A percentile compares a stretch with the other conserved stretches of the same genome.
These are phyloP conservation scores for Azorinus chamasolen DNA, from an alignment of 2,888 invertebrate species.

Conservation along the genomic window DNA sequence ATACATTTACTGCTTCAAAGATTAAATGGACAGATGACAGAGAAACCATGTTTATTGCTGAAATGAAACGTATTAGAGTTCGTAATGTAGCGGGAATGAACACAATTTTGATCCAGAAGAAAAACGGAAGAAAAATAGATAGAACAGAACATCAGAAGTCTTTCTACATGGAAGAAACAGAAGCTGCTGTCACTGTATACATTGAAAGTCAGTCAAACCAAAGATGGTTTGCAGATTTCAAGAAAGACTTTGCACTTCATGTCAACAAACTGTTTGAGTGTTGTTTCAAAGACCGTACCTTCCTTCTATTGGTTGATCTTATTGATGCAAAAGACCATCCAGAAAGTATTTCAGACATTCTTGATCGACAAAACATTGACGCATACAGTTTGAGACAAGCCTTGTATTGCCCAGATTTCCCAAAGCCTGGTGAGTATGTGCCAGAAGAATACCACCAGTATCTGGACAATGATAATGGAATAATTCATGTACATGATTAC, in stretches of 20 bases:
- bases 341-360: slow-evolving; percentile 10
- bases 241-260: background rate
- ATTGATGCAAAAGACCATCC: background rate
- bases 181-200: too few relatives aligned
- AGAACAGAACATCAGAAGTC: too few relatives aligned
- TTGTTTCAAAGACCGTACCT: slow-evolving; percentile 6
- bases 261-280: background rate
- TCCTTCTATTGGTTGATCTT: slow-evolving; percentile 13
- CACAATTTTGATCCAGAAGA: slow-evolving; percentile 10
- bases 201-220: too few relatives aligned
- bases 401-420: slow-evolving; percentile 13
- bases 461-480: slow-evolving; percentile 54
- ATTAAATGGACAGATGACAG: background rate
- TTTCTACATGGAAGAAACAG: too few relatives aligned
- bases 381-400: slow-evolving; percentile 6
- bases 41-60: background rate
- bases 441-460: slow-evolving; percentile 51
- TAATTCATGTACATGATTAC: slow-evolving; percentile 46
- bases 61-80: background rate
- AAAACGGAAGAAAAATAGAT: too few relatives aligned
- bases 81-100: slow-evolving; percentile 21
- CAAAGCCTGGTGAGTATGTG: slow-evolving; percentile 59
- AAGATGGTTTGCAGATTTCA: background rate
- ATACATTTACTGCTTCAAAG: slow-evolving; percentile 13
- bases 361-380: slow-evolving; percentile 26